Conservation (phyloP, 2,797 vertebrate species). For the Malurus splendens region DNA sequence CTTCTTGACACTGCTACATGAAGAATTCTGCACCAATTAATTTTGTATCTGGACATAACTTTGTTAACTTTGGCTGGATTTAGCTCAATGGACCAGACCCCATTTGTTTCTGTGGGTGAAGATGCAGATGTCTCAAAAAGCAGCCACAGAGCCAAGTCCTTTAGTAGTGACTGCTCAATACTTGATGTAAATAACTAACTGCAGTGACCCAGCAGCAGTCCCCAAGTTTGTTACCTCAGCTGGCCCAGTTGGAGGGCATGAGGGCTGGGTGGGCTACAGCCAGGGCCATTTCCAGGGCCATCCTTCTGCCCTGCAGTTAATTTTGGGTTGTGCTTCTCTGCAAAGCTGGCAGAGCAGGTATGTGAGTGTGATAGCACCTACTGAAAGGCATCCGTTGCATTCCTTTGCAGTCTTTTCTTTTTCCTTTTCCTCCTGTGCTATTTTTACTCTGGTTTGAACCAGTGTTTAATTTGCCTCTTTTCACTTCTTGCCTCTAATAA, state of each 20-base stretch:
- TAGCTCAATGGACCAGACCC: not conserved
- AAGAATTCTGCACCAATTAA: not conserved
- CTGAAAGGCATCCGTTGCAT: not conserved
- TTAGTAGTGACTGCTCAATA: not conserved
- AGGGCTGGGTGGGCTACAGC: not conserved
- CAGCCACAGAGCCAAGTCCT: not conserved
- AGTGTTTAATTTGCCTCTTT: conserved; percentile 41
- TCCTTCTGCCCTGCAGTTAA: not conserved
- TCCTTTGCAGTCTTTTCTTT: not conserved
- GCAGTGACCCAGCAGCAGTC: not conserved
- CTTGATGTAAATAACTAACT: not conserved
- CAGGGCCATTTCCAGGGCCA: not conserved
- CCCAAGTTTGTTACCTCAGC: not conserved
- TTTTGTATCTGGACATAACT: not conserved
- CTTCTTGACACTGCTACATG: not conserved
- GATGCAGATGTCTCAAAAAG: not conserved
- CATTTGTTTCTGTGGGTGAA: not conserved
- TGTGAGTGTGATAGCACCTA: not conserved
- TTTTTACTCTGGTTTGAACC: conserved; percentile 41
- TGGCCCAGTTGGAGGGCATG: not conserved
- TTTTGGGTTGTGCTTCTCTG: not conserved
- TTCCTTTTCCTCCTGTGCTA: not conserved
- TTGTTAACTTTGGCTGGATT: not conserved
- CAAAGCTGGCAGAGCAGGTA: not conserved
- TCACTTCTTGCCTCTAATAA: conserved; percentile 28